Evolutionary conservation across 2,797 vertebrate species (phyloP).

Genomic region (Etheostoma perlongum): DNA sequence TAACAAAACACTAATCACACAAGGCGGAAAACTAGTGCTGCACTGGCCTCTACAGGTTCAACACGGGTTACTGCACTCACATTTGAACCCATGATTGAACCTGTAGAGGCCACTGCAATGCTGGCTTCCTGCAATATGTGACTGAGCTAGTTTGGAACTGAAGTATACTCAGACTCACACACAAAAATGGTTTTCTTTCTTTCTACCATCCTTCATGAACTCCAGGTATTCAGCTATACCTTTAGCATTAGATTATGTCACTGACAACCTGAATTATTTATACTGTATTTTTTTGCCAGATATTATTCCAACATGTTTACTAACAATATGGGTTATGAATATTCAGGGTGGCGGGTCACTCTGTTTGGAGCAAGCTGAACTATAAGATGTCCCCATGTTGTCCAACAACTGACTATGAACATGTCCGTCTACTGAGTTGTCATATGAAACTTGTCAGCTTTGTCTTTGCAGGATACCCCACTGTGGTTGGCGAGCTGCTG

Average conservation of each 20-base stretch:
- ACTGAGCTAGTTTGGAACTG: not conserved
- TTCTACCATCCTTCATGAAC: not conserved
- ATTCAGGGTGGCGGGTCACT: not conserved
- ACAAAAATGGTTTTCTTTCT: not conserved
- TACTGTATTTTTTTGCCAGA: too few relatives aligned
- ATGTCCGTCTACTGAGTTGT: not conserved
- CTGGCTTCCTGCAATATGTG: conserved; percentile 28
- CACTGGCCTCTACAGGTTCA: conserved; percentile 81
- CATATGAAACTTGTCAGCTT: not conserved
- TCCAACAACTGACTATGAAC: not conserved
- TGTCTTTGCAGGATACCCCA: not conserved
- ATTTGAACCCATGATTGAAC: conserved; percentile 48
- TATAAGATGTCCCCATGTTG: not conserved
- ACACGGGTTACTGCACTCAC: conserved; percentile 71
- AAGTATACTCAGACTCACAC: not conserved
- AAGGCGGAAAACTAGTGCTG: conserved; percentile 77
- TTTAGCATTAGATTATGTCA: not conserved
- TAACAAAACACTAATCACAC: conserved; percentile 68
- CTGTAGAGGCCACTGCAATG: conserved; percentile 58
- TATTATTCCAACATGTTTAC: not conserved
- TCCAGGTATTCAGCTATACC: not conserved
- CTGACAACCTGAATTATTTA: not conserved
- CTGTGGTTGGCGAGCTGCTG: not conserved
- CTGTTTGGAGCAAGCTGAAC: not conserved
- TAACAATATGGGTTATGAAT: not conserved